These are phyloP conservation scores for Scaptomyza parva DNA, from an alignment of 2,888 invertebrate species.

Conservation along the genomic window DNA sequence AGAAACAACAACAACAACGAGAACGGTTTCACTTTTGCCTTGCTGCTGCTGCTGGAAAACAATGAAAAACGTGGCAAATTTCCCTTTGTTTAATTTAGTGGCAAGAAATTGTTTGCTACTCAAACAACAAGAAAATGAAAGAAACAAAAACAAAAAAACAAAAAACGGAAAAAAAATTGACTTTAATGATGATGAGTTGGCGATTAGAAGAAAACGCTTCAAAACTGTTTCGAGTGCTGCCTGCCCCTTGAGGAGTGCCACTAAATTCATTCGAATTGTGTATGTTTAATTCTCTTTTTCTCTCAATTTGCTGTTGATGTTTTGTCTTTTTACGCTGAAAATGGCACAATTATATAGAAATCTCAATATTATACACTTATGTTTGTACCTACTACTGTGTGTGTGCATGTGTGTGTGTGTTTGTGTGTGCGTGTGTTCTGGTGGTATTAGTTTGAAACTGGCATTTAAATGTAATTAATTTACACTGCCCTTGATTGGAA, in stretches of 20 bases:
- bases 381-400: neutral
- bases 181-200: constrained; percentile 84
- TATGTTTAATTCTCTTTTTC: constrained; percentile 18
- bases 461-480: constrained; percentile 72
- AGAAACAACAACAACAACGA: constrained; percentile 31
- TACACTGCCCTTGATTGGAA: constrained; percentile 44
- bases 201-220: constrained; percentile 75
- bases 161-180: constrained; percentile 79
- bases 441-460: constrained; percentile 26
- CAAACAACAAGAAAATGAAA: constrained; percentile 46
- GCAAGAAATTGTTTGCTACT: constrained; percentile 60
- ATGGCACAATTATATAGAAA: constrained; percentile 71
- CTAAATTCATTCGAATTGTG: constrained; percentile 71
- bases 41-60: constrained; percentile 56
- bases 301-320: constrained; percentile 27
- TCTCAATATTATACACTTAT: constrained; percentile 25
- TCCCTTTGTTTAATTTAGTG: constrained; percentile 75
- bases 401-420: neutral
- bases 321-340: constrained; percentile 58
- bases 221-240: constrained; percentile 45
- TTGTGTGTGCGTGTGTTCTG: constrained; percentile 13
- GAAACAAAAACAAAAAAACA: constrained; percentile 64
- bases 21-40: constrained; percentile 72
- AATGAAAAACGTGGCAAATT: constrained; percentile 82
- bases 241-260: constrained; percentile 55